A percentile compares a stretch with the other conserved stretches of the same genome.
phyloP scores from a whole-genome alignment of 2,113 vertebrate species.

The Coptodon rendalli region DNA sequence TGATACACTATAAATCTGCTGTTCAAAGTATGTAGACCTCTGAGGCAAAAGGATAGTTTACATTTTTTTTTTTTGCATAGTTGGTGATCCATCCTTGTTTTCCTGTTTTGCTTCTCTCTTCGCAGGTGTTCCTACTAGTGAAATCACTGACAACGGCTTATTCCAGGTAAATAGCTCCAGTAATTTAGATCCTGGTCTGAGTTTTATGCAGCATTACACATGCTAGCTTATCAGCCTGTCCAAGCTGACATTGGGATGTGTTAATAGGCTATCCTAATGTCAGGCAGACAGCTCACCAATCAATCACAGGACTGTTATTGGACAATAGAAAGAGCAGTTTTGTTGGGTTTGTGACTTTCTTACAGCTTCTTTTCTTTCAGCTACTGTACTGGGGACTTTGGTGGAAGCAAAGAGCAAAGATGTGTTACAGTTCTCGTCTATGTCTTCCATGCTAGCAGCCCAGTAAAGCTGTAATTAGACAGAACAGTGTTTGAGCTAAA shows the following conservation, averaged over 20 bases:
- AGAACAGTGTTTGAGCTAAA: not conserved
- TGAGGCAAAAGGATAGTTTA: not conserved
- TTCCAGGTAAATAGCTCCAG: not conserved
- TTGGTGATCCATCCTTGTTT: not conserved
- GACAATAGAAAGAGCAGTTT: not conserved
- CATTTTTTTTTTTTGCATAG: fast-evolving
- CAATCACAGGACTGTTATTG: not conserved
- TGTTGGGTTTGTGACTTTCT: not conserved
- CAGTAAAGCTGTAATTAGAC: not conserved
- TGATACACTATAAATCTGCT: not conserved
- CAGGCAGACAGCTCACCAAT: not conserved
- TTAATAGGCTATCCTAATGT: not conserved
- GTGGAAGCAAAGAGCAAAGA: not conserved
- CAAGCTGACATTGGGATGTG: not conserved
- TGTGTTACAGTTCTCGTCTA: not conserved
- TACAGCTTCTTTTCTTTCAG: not conserved
- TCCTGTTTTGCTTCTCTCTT: not conserved
- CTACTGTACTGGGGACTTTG: not conserved
- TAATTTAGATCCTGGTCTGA: constrained; percentile 1
- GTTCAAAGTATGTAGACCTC: not conserved
- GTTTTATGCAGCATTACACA: not conserved
- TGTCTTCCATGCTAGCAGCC: fast-evolving
- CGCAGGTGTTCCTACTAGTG: constrained; percentile 11
- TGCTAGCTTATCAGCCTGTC: not conserved
- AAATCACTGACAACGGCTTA: not conserved